Percentiles rank a stretch among this genome's conserved stretches.
Evolutionary conservation across 2,888 invertebrate species (phyloP).

Genomic region (Patella depressa): DNA sequence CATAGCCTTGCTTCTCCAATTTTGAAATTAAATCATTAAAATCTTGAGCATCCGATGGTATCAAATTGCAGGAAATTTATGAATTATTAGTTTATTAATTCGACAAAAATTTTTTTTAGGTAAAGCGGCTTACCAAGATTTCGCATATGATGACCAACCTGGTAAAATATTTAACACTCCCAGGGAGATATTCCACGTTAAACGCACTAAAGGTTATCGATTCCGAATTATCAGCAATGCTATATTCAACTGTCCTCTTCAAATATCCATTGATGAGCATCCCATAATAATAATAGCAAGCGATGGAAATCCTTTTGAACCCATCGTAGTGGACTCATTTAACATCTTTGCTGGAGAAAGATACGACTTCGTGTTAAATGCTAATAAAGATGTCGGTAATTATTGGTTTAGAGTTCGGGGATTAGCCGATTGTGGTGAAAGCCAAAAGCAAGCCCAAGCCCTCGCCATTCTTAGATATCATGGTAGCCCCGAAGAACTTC

Average conservation of each 20-base stretch:
- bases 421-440: slow-evolving; percentile 82
- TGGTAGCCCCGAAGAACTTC: slow-evolving; percentile 70
- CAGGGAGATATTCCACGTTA: slow-evolving; percentile 41
- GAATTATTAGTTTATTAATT: no score
- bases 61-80: no score
- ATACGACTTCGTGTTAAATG: slow-evolving; percentile 83
- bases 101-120: background rate
- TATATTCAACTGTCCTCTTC: slow-evolving; percentile 73
- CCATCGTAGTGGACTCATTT: slow-evolving; percentile 37
- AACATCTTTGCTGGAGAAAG: slow-evolving; percentile 70
- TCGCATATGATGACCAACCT: background rate
- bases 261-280: slow-evolving; percentile 48
- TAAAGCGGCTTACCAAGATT: background rate
- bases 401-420: slow-evolving; percentile 91
- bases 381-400: slow-evolving; percentile 81
- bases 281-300: slow-evolving; percentile 43
- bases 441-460: slow-evolving; percentile 79
- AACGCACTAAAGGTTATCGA: slow-evolving; percentile 36
- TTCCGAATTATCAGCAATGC: slow-evolving; percentile 49
- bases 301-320: slow-evolving; percentile 44
- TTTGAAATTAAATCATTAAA: no score
- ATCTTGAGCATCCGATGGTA: no score
- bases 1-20: no score
- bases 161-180: slow-evolving; percentile 44
- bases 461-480: slow-evolving; percentile 87